Base-by-base conservation (phyloP, 1,140 invertebrate species). In the Conopomorpha cramerella region DNA sequence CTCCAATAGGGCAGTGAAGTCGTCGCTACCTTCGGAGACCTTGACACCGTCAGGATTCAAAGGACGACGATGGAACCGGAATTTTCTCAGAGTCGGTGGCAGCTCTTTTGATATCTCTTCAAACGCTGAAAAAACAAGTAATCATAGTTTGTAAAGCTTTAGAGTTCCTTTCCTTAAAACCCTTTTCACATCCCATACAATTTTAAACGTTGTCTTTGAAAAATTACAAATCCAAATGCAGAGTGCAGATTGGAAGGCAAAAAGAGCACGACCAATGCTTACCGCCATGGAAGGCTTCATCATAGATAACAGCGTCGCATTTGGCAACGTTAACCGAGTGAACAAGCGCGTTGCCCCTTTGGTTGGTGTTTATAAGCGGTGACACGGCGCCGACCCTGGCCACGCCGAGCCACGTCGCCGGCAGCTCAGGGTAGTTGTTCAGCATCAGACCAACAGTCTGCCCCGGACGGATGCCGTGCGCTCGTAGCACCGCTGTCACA, bases 291-390 rank as follows among this genome's bases (percentile, higher is more conserved):
- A 62, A 73, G 37, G 68, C 65, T 29, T 49, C 55, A 12, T 57
- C 60, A 30, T 73, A 73, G 36, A 73, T 63, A 26, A 73, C 52
- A 8, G 43, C 45, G 29, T 68, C 52, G 23, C 68, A 71, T 26
- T 71, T 60, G 0, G 90, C 88, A 8, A 92, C 83, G 2, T 79
- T 86, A 8, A 98, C 84, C 18, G 91, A 95, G 71, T 98, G 95
- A 17, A 88, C 55, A 8, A 99, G 77, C 1, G 94, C 85, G 18
- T 82, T 83, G 32, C 87, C 84, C 30, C 87, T 81, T 33, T 96
- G 83, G 67, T 98, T 97, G 23, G 87, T 93, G 57, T 99, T 99
- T 38, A 99, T 94, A 8, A 98, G 80, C 0, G 95, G 89, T 1
- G 86, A 84, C 8, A 95, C 85, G 2, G 93, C 83, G 1, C 96